Evolutionary conservation across 2,888 invertebrate species (phyloP).

Genomic region (Plebejus argus): DNA sequence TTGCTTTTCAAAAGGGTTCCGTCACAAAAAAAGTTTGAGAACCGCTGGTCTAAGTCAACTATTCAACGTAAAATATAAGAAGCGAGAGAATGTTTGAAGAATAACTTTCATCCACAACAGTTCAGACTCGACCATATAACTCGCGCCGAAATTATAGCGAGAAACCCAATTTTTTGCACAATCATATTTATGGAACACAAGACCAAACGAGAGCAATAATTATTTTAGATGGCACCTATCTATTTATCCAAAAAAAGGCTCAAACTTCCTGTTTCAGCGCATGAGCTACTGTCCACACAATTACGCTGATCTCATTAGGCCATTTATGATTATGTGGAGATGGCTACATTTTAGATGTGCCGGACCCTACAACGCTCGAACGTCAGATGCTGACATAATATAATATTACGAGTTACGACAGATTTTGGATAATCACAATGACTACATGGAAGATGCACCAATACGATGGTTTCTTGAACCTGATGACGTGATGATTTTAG

Average conservation of each 20-base stretch:
- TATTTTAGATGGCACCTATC: slow-evolving; percentile 24
- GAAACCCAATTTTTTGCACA: background rate
- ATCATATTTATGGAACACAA: background rate
- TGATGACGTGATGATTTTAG: slow-evolving; percentile 10
- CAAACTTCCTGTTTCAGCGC: slow-evolving; percentile 13
- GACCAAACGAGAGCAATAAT: slow-evolving; percentile 14
- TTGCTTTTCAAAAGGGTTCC: background rate
- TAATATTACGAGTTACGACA: no score
- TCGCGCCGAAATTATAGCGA: background rate
- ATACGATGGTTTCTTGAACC: slow-evolving; percentile 23
- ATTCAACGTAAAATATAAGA: slow-evolving; percentile 7
- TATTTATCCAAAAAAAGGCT: background rate
- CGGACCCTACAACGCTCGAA: slow-evolving; percentile 17
- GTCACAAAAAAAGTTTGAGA: no score
- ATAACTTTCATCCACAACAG: slow-evolving; percentile 8
- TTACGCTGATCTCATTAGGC: slow-evolving; percentile 7
- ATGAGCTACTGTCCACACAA: background rate
- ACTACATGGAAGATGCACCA: slow-evolving; percentile 9
- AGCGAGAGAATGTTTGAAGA: slow-evolving; percentile 17
- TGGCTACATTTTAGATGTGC: slow-evolving; percentile 17
- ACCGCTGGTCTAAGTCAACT: background rate
- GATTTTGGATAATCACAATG: slow-evolving; percentile 4
- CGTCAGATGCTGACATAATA: slow-evolving; percentile 21
- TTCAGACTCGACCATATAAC: slow-evolving; percentile 14
- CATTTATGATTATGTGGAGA: slow-evolving; percentile 16